phyloP scores from a whole-genome alignment of 2,113 vertebrate genomes.

The Myotis davidii region DNA sequence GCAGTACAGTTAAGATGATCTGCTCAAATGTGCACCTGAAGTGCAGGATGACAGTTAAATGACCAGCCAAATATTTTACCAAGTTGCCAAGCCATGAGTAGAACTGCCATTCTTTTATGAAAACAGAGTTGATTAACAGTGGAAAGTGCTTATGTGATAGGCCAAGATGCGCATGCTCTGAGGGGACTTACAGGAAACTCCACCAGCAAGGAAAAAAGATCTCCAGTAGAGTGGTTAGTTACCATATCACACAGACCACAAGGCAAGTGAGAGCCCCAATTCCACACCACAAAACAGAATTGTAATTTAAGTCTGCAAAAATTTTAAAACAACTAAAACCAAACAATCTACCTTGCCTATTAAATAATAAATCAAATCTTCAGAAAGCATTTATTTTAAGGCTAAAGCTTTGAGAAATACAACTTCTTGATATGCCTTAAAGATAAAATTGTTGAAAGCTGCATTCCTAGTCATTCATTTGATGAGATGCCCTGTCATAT shows the following conservation, averaged over 20 bases:
- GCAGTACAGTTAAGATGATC: neutral
- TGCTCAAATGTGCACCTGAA: neutral
- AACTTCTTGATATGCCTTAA: neutral
- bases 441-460: neutral
- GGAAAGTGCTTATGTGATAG: neutral
- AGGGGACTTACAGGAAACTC: neutral
- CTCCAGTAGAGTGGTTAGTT: neutral
- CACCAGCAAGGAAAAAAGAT: neutral
- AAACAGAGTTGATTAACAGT: neutral
- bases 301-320: neutral
- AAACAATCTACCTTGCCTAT: neutral
- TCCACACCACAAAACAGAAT: neutral
- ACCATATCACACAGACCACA: neutral
- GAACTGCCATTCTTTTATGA: neutral
- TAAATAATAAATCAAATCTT: neutral
- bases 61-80: neutral
- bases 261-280: neutral
- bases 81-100: neutral
- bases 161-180: neutral
- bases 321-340: neutral
- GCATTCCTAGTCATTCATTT: neutral
- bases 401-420: neutral
- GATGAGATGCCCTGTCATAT: neutral
- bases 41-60: neutral
- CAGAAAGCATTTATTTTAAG: neutral